A percentile compares a stretch with the other conserved stretches of the same genome.
phyloP scores from a whole-genome alignment of 2,797 vertebrate species.

The Phaenicophaeus curvirostris region DNA sequence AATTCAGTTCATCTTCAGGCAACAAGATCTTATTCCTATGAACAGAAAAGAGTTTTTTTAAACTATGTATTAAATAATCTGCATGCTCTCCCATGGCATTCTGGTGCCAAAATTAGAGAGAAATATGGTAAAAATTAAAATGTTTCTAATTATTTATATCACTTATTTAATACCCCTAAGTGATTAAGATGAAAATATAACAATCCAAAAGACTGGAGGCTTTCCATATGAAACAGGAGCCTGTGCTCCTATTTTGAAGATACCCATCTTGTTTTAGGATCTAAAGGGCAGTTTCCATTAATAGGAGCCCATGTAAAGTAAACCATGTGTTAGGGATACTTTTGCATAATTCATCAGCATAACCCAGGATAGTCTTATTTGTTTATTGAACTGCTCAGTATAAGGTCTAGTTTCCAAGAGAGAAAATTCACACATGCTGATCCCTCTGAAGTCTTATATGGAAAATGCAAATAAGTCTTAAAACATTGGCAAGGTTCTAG shows the following conservation, averaged over 20 bases:
- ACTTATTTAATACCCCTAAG: not conserved
- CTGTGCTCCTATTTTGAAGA: not conserved
- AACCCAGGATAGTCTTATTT: not conserved
- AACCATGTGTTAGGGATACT: fast-evolving
- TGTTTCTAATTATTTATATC: not conserved
- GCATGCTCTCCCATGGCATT: not conserved
- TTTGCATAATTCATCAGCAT: not conserved
- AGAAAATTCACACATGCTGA: not conserved
- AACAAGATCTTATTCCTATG: not conserved
- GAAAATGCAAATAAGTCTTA: not conserved
- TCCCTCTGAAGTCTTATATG: not conserved
- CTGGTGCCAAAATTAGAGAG: not conserved
- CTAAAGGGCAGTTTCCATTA: not conserved
- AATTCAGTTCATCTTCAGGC: not conserved
- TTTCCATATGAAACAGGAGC: not conserved
- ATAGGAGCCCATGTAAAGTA: not conserved
- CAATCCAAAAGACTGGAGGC: not conserved
- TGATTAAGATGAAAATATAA: not conserved
- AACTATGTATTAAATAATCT: not conserved
- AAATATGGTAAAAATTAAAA: not conserved
- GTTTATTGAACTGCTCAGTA: not conserved
- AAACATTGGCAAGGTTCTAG: not conserved
- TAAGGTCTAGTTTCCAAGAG: not conserved
- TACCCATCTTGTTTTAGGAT: not conserved
- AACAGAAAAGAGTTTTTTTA: not conserved